phyloP scores from a whole-genome alignment of 30 jellyfish, hydroid and myxozoan species.

The Hydractinia symbiolongicarpus region DNA sequence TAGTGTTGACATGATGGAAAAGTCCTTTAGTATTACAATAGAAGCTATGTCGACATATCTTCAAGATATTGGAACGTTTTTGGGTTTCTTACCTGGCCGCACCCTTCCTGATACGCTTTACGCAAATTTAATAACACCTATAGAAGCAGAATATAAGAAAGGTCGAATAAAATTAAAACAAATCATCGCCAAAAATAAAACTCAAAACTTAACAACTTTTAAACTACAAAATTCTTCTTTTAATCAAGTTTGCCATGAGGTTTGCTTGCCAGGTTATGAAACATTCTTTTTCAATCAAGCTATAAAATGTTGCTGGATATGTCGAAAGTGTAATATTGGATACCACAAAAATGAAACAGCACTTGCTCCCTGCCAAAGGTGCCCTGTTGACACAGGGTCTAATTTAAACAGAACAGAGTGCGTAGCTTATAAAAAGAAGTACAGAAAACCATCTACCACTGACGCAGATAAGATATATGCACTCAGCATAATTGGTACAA shows the following conservation, averaged over 20 bases:
- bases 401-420: neutral
- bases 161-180: too few species aligned
- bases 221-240: too few species aligned
- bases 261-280: neutral
- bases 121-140: too few species aligned
- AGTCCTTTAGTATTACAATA: too few species aligned
- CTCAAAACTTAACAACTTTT: too few species aligned
- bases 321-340: neutral
- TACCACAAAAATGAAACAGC: neutral
- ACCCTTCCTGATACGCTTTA: too few species aligned
- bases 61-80: too few species aligned
- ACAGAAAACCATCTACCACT: neutral
- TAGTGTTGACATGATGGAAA: too few species aligned
- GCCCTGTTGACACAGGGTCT: neutral
- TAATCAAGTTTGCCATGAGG: neutral
- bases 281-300: neutral
- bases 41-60: too few species aligned
- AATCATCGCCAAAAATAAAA: too few species aligned
- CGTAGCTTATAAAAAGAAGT: neutral
- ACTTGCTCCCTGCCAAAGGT: neutral
- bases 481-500: neutral
- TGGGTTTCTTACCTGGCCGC: too few species aligned
- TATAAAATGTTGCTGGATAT: constrained; percentile 8
- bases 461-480: neutral
- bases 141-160: too few species aligned